These are phyloP conservation scores for Nettapus auritus DNA, from an alignment of 2,113 vertebrate genomes.

Conservation along the genomic window DNA sequence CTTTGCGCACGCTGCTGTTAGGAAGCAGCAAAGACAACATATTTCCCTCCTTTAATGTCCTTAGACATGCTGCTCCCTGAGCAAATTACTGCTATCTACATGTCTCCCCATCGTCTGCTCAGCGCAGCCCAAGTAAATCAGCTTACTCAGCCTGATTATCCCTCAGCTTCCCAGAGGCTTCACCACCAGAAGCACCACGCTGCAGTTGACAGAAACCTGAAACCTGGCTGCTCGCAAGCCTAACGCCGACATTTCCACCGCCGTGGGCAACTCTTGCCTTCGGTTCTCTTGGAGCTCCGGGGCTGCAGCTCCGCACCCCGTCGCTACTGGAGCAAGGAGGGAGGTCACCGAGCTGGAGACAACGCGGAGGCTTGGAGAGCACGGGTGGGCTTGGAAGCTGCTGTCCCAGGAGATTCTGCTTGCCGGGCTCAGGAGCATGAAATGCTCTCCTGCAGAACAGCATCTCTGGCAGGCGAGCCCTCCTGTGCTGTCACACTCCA, in stretches of 20 bases:
- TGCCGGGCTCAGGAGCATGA: not conserved
- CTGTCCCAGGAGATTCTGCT: not conserved
- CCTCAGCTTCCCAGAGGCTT: not conserved
- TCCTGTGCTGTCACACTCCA: fast-evolving
- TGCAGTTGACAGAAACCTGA: fast-evolving
- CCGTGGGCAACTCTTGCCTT: not conserved
- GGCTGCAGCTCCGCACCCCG: fast-evolving
- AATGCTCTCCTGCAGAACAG: not conserved
- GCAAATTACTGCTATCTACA: not conserved
- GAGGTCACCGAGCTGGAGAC: not conserved
- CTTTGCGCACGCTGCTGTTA: fast-evolving
- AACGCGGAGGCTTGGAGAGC: not conserved
- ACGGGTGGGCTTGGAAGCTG: not conserved
- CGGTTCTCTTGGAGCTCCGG: not conserved
- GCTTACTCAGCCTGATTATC: not conserved
- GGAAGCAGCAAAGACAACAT: not conserved
- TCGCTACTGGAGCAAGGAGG: fast-evolving
- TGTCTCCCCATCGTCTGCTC: not conserved
- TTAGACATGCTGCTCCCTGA: not conserved
- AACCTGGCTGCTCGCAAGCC: not conserved
- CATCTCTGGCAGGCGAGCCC: not conserved
- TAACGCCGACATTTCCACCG: not conserved
- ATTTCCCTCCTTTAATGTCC: not conserved
- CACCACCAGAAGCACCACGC: not conserved
- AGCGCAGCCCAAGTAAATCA: not conserved